Conservation (phyloP, 2,888 invertebrate species). For the Proisotoma minuta region DNA sequence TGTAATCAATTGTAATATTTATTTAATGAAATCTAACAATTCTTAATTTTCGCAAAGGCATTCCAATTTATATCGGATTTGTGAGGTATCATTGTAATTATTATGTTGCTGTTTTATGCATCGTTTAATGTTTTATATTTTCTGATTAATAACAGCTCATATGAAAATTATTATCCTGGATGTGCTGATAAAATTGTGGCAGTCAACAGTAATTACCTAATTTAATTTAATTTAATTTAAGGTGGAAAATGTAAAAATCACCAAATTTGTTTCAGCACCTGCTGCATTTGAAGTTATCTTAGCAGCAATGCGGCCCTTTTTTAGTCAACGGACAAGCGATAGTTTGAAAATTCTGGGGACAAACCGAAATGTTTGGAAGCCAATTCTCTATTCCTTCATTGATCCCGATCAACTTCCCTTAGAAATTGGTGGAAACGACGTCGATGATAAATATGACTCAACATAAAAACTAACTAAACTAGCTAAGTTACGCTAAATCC, state of each 20-base stretch:
- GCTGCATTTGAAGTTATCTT: not conserved
- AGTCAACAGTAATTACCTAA: not conserved
- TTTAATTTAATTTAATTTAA: no score
- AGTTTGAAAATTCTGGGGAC: not conserved
- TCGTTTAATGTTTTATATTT: no score
- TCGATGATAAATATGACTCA: no score
- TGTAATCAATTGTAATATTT: not conserved
- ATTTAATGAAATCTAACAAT: not conserved
- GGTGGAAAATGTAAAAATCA: no score
- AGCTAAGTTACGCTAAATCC: no score
- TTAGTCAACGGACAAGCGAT: no score
- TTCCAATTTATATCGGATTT: not conserved
- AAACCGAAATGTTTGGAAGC: not conserved
- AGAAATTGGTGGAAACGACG: not conserved
- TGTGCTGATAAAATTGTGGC: not conserved
- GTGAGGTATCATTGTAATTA: no score
- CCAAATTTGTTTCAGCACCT: not conserved
- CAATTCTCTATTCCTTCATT: not conserved
- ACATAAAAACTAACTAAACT: no score
- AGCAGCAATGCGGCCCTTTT: not conserved
- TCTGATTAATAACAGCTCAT: no score
- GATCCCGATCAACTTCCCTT: not conserved
- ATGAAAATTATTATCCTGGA: constrained; percentile 1
- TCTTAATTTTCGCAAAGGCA: not conserved
- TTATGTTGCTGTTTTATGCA: no score